Evolutionary conservation across 2,797 vertebrate species (phyloP).

Genomic region (Bryconaethiops microstoma): DNA sequence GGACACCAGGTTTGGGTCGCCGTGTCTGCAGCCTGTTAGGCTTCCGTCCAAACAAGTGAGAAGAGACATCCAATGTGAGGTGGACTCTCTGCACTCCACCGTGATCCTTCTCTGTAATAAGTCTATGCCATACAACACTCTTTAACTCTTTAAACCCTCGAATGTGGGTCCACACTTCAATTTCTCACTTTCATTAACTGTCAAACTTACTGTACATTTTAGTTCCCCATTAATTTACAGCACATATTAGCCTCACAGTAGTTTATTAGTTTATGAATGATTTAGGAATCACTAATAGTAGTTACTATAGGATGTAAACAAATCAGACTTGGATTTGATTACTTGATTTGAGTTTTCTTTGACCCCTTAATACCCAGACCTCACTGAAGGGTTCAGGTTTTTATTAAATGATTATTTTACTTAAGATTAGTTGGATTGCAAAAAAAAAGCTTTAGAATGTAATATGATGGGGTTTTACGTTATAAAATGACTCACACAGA

Average conservation of each 20-base stretch:
- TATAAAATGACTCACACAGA: too few relatives aligned
- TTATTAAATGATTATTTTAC: too few relatives aligned
- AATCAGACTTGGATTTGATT: too few relatives aligned
- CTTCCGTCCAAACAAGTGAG: constrained; percentile 64
- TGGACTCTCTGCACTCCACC: constrained; percentile 58
- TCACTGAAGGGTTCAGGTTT: too few relatives aligned
- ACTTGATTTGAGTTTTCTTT: too few relatives aligned
- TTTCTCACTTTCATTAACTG: not conserved
- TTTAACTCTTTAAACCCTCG: not conserved
- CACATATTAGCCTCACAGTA: not conserved
- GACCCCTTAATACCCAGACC: too few relatives aligned
- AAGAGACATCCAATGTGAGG: constrained; percentile 55
- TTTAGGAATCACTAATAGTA: too few relatives aligned
- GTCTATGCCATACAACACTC: constrained; percentile 25
- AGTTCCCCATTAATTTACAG: not conserved
- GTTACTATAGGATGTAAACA: too few relatives aligned
- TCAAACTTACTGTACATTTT: not conserved
- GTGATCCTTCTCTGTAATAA: constrained; percentile 50
- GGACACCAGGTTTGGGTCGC: constrained; percentile 57
- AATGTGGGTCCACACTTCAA: not conserved
- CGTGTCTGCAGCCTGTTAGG: constrained; percentile 55
- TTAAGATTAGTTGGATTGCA: too few relatives aligned
- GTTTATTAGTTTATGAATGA: too few relatives aligned
- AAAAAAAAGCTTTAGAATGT: too few relatives aligned
- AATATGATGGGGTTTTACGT: too few relatives aligned